Evolutionary conservation across 2,888 invertebrate species (phyloP), one percentile per base, ranked within the genome.

Genomic region (Sarcophaga carnaria): DNA sequence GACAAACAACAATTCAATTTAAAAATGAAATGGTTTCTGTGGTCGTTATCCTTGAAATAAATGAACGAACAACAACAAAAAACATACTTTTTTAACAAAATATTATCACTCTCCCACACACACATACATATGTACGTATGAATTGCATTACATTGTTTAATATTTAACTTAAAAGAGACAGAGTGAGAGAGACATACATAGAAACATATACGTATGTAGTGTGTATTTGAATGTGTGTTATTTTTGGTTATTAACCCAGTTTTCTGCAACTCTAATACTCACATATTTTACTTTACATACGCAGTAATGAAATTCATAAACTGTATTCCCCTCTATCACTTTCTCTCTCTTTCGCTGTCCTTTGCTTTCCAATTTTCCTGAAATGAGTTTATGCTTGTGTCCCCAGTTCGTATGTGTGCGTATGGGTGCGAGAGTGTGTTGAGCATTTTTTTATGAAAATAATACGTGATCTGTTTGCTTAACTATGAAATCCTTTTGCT

Each of bases 401-500:
- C 4, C 3, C 12, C 14, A 2, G 14, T 54, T 12, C 54, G 12
- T 4, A 45, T 25, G 27, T 60, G 59, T 49, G 49, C 25, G n/a
- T 3, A 17, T 11, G 54, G 14, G 14, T 12, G 49, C 4, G 12
- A 12, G 12, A 12, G 54, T 72, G 63, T 25, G 59, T 83, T 3
- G 37, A 37, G 37, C 1, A 22, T 22, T 49, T 49, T 49, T 49
- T 49, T 12, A 11, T 71, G 66, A 47, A 81, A 62, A 66, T 71
- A 81, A 79, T 75, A 87, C 87, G 87, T 87, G 87, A 81, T 79
- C 75, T 75, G 84, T 67, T 87, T 87, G 62, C 81, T 75, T 84
- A 81, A 84, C 49, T 72, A 74, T 67, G 54, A 75, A 76, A 76
- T 66, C 76, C 66, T 62, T 62, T n/a, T 74, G 10, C 20, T 54